phyloP scores from a whole-genome alignment of 2,113 vertebrate genomes.

The Miniopterus natalensis region DNA sequence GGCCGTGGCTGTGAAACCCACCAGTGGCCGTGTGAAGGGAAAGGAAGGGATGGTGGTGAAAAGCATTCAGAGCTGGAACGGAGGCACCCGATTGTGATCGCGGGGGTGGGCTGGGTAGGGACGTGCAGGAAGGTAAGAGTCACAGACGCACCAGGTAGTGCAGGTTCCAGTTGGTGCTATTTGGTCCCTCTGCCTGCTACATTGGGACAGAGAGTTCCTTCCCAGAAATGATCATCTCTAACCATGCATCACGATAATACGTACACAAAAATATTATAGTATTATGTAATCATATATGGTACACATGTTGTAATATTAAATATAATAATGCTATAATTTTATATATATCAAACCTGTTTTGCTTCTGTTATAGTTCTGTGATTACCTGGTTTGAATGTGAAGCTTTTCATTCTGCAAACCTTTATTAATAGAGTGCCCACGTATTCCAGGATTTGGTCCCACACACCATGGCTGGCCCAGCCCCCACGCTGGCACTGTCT shows the following conservation, averaged over 20 bases:
- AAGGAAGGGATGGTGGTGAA: neutral
- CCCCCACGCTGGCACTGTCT: neutral
- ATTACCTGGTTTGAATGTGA: neutral
- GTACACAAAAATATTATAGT: neutral
- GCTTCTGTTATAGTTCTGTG: neutral
- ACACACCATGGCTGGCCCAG: neutral
- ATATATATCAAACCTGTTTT: neutral
- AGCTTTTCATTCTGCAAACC: neutral
- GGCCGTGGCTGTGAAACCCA: neutral
- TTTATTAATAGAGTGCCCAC: neutral
- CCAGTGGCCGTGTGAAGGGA: neutral
- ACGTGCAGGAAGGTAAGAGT: neutral
- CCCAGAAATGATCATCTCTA: neutral
- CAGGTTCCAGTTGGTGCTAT: neutral
- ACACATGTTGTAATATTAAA: neutral
- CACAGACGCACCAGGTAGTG: accelerated
- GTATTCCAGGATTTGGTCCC: neutral
- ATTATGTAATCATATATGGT: neutral
- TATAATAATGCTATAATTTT: neutral
- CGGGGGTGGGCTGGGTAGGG: neutral
- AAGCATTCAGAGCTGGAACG: neutral
- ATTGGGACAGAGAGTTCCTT: neutral
- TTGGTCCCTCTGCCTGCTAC: neutral
- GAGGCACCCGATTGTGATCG: neutral
- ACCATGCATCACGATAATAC: neutral